These are phyloP conservation scores for Chlorocebus sabaeus DNA, from an alignment of 2,113 vertebrate species.

Conservation along the genomic window DNA sequence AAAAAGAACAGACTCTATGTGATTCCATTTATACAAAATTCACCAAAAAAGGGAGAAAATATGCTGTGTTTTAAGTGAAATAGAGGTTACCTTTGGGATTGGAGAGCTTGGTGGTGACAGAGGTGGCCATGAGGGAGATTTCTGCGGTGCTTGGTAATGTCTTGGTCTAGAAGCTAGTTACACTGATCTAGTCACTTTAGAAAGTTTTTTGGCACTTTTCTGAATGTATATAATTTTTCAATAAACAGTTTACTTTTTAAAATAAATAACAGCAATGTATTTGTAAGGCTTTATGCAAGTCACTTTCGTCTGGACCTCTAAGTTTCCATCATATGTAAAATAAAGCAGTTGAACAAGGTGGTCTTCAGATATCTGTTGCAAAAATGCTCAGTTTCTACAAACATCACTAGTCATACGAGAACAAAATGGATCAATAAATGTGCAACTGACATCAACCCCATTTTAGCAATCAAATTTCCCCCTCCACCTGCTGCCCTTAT, in stretches of 20 bases:
- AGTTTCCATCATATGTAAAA: slow-evolving; percentile 34
- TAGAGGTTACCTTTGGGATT: background rate
- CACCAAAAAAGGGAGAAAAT: background rate
- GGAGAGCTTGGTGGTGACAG: background rate
- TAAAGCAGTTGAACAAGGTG: slow-evolving; percentile 40
- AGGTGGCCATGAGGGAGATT: background rate
- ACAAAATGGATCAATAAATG: slow-evolving; percentile 31
- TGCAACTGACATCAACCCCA: background rate
- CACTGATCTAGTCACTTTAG: background rate
- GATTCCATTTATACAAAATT: background rate
- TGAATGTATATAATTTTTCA: background rate
- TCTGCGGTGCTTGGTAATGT: background rate
- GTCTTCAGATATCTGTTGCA: slow-evolving; percentile 44
- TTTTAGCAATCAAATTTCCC: background rate
- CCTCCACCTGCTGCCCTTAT: background rate
- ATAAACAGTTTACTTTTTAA: slow-evolving; percentile 31
- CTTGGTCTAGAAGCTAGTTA: background rate
- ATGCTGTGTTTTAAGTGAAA: background rate
- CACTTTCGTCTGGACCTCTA: slow-evolving; percentile 22
- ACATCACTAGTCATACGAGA: slow-evolving; percentile 24
- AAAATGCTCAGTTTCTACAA: slow-evolving; percentile 13
- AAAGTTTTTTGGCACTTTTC: background rate
- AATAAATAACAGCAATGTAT: slow-evolving; percentile 59
- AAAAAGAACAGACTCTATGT: background rate
- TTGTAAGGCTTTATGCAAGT: slow-evolving; percentile 30